Conservation (phyloP, 1,140 invertebrate species). For the Dreissena polymorpha region DNA sequence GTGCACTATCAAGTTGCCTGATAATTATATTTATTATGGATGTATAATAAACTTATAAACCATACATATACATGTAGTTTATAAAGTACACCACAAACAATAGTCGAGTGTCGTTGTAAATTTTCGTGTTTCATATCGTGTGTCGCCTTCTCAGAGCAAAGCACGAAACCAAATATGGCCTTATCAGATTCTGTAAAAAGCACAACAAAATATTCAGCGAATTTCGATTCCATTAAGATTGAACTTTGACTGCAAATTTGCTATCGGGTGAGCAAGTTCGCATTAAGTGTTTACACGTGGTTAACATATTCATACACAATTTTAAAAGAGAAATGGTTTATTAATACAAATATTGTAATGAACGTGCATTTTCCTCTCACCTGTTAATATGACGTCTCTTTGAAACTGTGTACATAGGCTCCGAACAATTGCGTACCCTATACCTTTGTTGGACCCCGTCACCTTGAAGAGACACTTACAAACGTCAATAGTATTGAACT, state of each 20-base stretch:
- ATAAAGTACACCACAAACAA: too few species aligned
- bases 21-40: too few species aligned
- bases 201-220: too few species aligned
- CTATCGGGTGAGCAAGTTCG: background rate
- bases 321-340: too few species aligned
- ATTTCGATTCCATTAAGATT: background rate
- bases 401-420: conserved; percentile 84
- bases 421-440: conserved; percentile 87
- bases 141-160: too few species aligned
- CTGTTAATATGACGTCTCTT: conserved; percentile 85
- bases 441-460: conserved; percentile 88
- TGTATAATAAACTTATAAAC: too few species aligned
- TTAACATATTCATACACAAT: background rate
- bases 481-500: background rate
- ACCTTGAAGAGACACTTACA: conserved; percentile 79
- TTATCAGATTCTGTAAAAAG: too few species aligned
- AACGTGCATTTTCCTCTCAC: conserved; percentile 72
- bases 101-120: too few species aligned
- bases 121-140: too few species aligned
- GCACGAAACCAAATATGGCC: too few species aligned
- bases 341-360: background rate
- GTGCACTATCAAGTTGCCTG: too few species aligned
- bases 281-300: background rate
- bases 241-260: conserved; percentile 8
- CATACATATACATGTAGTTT: too few species aligned